These are phyloP conservation scores for Acanthisitta chloris DNA, from an alignment of 2,113 vertebrate species.

Conservation along the genomic window DNA sequence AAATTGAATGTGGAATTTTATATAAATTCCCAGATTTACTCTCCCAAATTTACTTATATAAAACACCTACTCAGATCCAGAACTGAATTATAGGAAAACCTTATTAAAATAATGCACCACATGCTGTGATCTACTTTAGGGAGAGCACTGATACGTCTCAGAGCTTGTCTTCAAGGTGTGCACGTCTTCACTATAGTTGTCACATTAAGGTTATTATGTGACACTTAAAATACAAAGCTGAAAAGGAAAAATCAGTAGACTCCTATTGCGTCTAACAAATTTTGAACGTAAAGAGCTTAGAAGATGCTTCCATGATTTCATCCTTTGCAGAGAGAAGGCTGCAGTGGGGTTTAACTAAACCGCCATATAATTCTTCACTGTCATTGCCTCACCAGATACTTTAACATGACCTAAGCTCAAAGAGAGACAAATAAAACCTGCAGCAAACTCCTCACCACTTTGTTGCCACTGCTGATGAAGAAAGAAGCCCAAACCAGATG, in stretches of 20 bases:
- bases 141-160: neutral
- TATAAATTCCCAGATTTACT: neutral
- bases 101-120: neutral
- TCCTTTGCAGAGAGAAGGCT: neutral
- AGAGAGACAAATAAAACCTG: neutral
- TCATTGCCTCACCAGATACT: neutral
- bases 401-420: neutral
- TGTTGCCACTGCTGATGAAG: rapidly evolving
- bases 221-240: neutral
- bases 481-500: neutral
- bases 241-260: neutral
- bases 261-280: neutral
- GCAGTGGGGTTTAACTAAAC: neutral
- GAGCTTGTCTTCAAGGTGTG: neutral
- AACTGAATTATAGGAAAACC: rapidly evolving
- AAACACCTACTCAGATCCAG: neutral
- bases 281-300: neutral
- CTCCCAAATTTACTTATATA: neutral
- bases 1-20: too few species aligned
- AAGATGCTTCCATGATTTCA: neutral
- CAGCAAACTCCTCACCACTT: neutral
- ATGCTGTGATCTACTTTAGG: neutral
- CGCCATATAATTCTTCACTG: neutral
- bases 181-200: neutral
- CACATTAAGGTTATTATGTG: neutral